These are phyloP conservation scores for Pangasius sanitwongsei DNA, from an alignment of 2,797 vertebrate species.

Conservation along the genomic window DNA sequence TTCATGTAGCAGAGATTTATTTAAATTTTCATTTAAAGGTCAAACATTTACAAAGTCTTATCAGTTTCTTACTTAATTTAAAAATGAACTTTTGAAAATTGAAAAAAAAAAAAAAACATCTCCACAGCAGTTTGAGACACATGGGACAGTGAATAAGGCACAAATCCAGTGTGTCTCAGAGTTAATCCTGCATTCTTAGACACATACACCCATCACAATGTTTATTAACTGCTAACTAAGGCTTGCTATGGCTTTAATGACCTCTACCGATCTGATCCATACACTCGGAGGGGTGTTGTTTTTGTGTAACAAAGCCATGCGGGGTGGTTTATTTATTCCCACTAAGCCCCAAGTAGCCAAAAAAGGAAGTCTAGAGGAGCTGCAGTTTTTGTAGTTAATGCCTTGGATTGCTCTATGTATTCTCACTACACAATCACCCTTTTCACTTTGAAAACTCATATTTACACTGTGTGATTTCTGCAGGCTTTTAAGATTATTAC, in stretches of 20 bases:
- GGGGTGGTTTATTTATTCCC: background rate
- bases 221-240: conserved; percentile 18
- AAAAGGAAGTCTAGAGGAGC: background rate
- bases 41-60: conserved; percentile 1
- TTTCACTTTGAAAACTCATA: background rate
- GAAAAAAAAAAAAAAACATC: background rate
- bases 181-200: background rate
- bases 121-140: background rate
- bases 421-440: background rate
- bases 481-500: background rate
- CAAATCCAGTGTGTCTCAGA: background rate
- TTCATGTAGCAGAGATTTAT: background rate
- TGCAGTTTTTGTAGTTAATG: background rate
- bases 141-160: background rate
- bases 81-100: background rate
- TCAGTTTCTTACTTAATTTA: background rate
- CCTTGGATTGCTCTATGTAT: background rate
- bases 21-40: background rate
- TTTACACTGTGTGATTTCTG: background rate
- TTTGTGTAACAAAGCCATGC: background rate
- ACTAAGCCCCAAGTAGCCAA: too few species aligned
- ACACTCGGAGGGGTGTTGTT: background rate
- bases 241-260: conserved; percentile 18
- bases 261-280: background rate
- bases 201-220: conserved; percentile 1